Evolutionary conservation across 2,113 vertebrate species (phyloP).

Genomic region (Jaculus jaculus): DNA sequence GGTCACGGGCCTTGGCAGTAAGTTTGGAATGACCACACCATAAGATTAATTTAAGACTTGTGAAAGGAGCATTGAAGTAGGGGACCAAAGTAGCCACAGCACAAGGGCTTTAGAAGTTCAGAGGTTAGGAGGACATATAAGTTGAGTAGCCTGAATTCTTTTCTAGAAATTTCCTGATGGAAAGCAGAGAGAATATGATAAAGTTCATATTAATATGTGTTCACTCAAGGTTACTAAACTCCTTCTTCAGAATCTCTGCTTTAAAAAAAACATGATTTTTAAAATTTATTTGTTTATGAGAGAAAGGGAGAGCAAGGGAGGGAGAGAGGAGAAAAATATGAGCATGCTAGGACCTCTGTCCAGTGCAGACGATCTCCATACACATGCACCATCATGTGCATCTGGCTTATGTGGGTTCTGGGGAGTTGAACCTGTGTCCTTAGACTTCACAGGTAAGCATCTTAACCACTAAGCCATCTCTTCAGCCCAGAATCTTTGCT

Average conservation of each 20-base stretch:
- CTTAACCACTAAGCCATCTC: not conserved
- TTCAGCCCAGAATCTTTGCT: not conserved
- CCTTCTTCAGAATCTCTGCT: not conserved
- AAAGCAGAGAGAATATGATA: not conserved
- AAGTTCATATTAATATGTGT: not conserved
- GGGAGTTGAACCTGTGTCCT: no score
- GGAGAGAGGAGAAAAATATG: no score
- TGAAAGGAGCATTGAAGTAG: not conserved
- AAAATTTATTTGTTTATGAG: no score
- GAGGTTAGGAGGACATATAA: not conserved
- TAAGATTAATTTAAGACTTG: not conserved
- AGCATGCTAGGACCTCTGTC: no score
- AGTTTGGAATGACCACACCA: not conserved
- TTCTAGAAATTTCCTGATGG: conserved; percentile 10
- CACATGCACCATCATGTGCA: no score
- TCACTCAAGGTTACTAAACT: not conserved
- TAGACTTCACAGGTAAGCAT: no score
- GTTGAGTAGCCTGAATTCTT: not conserved
- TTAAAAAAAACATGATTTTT: no score
- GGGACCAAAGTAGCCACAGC: not conserved
- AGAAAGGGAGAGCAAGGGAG: no score
- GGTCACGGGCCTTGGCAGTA: not conserved
- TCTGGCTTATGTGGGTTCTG: no score
- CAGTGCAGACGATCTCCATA: no score
- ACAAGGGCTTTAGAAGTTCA: not conserved